These are phyloP conservation scores for Schizopygopsis malacanthus DNA, from an alignment of 2,797 vertebrate species.

Conservation along the genomic window DNA sequence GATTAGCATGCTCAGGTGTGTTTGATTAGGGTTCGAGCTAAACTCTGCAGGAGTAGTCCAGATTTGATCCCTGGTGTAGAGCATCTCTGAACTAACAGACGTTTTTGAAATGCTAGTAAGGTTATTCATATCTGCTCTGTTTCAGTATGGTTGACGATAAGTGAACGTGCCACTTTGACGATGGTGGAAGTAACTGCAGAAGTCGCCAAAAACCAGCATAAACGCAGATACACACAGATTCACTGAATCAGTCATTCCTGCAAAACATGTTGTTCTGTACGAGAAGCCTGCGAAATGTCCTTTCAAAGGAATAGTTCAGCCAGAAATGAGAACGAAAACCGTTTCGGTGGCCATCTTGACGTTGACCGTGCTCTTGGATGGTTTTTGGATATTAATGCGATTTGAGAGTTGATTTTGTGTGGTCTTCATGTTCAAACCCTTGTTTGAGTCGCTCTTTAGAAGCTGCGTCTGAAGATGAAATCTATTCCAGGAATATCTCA, in stretches of 20 bases:
- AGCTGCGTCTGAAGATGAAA: slow-evolving; percentile 68
- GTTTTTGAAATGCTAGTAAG: not conserved
- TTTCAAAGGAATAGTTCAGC: not conserved
- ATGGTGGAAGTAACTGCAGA: too few relatives aligned
- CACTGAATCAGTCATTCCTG: too few relatives aligned
- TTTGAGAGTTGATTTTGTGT: slow-evolving; percentile 3
- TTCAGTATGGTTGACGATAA: not conserved
- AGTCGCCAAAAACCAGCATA: too few relatives aligned
- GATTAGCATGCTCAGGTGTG: too few relatives aligned
- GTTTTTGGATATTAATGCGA: not conserved
- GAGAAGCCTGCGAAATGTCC: too few relatives aligned
- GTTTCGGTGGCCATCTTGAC: slow-evolving; percentile 57
- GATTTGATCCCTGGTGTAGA: too few relatives aligned
- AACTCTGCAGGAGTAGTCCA: too few relatives aligned
- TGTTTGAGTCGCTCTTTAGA: not conserved
- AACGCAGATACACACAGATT: too few relatives aligned
- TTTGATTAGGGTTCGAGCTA: too few relatives aligned
- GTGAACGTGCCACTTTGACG: not conserved
- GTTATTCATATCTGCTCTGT: not conserved
- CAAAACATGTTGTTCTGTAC: not conserved
- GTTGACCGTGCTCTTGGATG: not conserved
- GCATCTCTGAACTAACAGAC: too few relatives aligned
- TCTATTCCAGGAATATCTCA: slow-evolving; percentile 70
- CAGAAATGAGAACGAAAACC: slow-evolving; percentile 1
- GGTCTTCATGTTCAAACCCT: not conserved